Percentiles rank a stretch among this genome's conserved stretches.
Conservation (phyloP, 2,888 invertebrate genomes). For the Acrocyrtus sp. region DNA sequence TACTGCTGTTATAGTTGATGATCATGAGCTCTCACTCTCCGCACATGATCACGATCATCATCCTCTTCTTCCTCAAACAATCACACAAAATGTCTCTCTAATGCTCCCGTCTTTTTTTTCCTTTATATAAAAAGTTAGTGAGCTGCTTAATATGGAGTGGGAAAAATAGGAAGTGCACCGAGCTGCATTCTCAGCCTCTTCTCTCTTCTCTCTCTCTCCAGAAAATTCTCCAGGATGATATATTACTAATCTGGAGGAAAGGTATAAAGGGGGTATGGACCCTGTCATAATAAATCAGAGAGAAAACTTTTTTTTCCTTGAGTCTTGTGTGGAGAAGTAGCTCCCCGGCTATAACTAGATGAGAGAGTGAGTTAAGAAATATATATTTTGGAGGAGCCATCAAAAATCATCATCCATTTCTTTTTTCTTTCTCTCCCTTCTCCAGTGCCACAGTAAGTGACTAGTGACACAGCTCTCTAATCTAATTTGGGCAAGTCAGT, state of each 20-base stretch:
- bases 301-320: too few species aligned
- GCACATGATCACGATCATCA: conserved; percentile 14
- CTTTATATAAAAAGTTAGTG: too few species aligned
- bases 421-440: not conserved
- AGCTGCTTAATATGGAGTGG: conserved; percentile 32
- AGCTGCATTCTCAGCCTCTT: not conserved
- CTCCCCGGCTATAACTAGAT: too few species aligned
- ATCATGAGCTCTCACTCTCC: conserved; percentile 36
- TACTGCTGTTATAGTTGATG: conserved; percentile 48
- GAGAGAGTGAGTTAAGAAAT: too few species aligned
- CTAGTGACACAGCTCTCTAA: conserved; percentile 63
- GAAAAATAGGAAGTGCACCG: conserved; percentile 32
- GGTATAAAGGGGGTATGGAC: conserved; percentile 61
- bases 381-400: too few species aligned
- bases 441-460: too few species aligned
- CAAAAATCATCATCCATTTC: conserved; percentile 17
- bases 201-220: too few species aligned
- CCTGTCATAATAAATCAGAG: conserved; percentile 64
- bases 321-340: too few species aligned
- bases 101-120: too few species aligned
- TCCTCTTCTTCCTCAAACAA: too few species aligned
- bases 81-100: too few species aligned
- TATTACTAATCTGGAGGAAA: conserved; percentile 44
- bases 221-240: too few species aligned
- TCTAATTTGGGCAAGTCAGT: conserved; percentile 64